A percentile compares a stretch with the other conserved stretches of the same genome.
These are phyloP conservation scores for Propithecus coquereli DNA, from an alignment of 2,113 vertebrate species.

Conservation along the genomic window DNA sequence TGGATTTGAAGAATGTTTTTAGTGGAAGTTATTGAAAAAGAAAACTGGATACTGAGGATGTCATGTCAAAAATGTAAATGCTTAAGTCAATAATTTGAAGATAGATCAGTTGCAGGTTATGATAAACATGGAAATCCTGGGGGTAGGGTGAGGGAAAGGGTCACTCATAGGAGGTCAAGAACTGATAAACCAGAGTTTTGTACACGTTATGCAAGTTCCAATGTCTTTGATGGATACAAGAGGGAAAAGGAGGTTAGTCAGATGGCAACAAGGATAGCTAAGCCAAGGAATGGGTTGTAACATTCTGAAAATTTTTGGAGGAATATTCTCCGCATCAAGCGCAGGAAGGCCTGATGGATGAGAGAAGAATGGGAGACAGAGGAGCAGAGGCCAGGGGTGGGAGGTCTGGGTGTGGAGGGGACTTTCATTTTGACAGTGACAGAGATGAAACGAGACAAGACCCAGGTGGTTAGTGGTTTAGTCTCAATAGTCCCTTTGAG, in stretches of 20 bases:
- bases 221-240: background rate
- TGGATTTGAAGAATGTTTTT: background rate
- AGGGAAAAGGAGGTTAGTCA: background rate
- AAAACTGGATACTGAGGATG: background rate
- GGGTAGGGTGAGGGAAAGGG: background rate
- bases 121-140: background rate
- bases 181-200: background rate
- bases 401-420: rapidly evolving
- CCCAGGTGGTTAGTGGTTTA: background rate
- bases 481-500: background rate
- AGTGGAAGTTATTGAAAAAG: background rate
- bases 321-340: background rate
- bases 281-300: background rate
- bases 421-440: background rate
- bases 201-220: background rate
- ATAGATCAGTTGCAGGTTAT: background rate
- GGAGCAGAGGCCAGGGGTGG: background rate
- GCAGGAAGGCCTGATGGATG: background rate
- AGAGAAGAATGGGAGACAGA: background rate
- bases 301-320: background rate
- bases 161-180: background rate
- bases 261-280: background rate
- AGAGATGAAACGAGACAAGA: background rate
- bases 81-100: background rate
- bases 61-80: background rate